Percentiles rank a stretch among this genome's conserved stretches.
These are phyloP conservation scores for Dolichoris vasculosae DNA, from an alignment of 1,140 invertebrate genomes.

Conservation along the genomic window DNA sequence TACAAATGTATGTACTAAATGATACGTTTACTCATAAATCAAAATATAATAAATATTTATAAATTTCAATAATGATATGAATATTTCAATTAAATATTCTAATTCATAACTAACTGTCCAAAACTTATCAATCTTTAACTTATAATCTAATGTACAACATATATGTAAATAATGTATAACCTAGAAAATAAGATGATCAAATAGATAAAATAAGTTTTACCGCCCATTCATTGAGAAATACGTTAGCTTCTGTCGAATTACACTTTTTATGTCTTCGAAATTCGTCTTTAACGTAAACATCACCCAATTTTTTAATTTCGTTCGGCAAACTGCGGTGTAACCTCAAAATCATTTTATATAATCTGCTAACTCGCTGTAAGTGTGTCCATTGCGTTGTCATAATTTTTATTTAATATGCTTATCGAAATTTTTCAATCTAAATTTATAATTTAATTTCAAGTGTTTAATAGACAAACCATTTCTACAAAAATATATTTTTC, in stretches of 20 bases:
- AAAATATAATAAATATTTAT: not conserved
- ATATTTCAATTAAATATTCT: not conserved
- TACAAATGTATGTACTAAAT: too few relatives aligned
- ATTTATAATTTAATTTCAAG: not conserved
- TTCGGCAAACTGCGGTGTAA: conserved; percentile 87
- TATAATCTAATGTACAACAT: not conserved
- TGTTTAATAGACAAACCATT: not conserved
- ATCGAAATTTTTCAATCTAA: not conserved
- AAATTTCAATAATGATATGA: not conserved
- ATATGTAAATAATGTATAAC: not conserved
- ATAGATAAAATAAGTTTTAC: conserved; percentile 74
- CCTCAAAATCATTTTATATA: conserved; percentile 93
- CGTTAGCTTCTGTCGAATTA: conserved; percentile 79
- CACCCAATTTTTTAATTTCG: conserved; percentile 84
- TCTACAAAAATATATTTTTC: not conserved
- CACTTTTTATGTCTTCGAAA: conserved; percentile 91
- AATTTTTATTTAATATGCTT: not conserved
- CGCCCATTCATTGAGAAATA: conserved; percentile 93
- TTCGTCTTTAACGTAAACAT: conserved; percentile 91
- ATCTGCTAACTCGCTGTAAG: conserved; percentile 79
- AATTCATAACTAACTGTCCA: not conserved
- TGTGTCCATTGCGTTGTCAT: conserved; percentile 69
- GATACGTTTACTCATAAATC: too few relatives aligned
- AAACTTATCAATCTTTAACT: not conserved
- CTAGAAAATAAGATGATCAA: not conserved